Evolutionary conservation across 2,113 vertebrate genomes (phyloP).

Genomic region (Cephalophus harveyi): DNA sequence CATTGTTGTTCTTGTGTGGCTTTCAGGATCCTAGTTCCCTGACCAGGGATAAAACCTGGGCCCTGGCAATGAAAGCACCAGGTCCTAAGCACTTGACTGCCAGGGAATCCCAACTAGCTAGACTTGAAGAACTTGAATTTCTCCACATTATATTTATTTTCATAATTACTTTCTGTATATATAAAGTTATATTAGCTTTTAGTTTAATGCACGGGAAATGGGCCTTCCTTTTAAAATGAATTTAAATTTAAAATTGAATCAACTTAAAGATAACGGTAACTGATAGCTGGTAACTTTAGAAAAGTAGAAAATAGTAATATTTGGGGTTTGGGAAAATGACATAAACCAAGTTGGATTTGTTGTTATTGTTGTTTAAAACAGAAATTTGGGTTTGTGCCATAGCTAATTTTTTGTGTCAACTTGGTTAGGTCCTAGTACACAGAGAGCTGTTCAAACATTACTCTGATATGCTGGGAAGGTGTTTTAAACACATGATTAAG

Average conservation of each 20-base stretch:
- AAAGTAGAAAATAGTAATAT: not conserved
- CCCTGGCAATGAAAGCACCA: not conserved
- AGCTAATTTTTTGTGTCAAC: not conserved
- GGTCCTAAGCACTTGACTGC: not conserved
- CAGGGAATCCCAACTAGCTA: not conserved
- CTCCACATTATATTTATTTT: not conserved
- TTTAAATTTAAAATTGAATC: not conserved
- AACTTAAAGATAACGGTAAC: not conserved
- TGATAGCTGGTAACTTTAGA: not conserved
- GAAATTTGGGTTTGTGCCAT: not conserved
- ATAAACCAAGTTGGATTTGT: not conserved
- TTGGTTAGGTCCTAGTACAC: not conserved
- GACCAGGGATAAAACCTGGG: not conserved
- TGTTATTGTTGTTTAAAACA: not conserved
- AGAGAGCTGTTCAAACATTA: not conserved
- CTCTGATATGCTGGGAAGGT: not conserved
- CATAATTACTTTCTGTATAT: not conserved
- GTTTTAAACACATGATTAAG: not conserved
- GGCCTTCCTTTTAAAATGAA: not conserved
- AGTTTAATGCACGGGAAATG: not conserved
- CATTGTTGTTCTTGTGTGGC: not conserved
- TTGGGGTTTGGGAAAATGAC: not conserved
- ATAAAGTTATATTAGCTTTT: not conserved
- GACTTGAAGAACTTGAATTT: not conserved
- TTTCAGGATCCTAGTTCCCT: not conserved